Base-by-base conservation (phyloP, 2,797 vertebrate species). In the Pseudocheirus occidentalis region DNA sequence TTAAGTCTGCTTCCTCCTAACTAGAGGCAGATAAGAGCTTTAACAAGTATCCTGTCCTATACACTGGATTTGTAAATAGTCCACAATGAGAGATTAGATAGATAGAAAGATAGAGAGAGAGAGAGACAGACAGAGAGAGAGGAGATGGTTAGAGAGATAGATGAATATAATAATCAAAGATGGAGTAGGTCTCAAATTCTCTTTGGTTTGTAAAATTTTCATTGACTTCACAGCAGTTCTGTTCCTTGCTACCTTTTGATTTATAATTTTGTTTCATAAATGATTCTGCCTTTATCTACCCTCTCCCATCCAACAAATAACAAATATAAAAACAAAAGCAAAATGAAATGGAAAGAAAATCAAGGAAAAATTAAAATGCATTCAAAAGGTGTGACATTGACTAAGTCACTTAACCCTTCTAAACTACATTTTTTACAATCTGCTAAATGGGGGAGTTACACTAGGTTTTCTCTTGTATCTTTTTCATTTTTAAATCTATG, bases 401-500 rank as follows among this genome's bases (percentile, higher is more conserved):
- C 58, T 59, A 59, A 13, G 12, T n/a, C 13, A 66, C 10, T 66
- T 66, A n/a, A 66, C 3, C 13, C 59, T 4, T 66, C 31, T 34
- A 13, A 66, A 66, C 12, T 66, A 66, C 31, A 34, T 66, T 66
- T 59, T 59, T 31, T 31, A 59, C 31, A 29, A 31, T 29, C 21
- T 59, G 28, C 12, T 31, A 31, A 59, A 59, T 31, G 1, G 58
- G 58, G 58, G 29, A 59, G 6, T 59, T 59, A 59, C 2, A 59
- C 29, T n/a, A 66, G 31, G 31, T 66, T 66, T 34, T 14, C 59
- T 34, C 59, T 62, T 34, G 16, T 13, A 1, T 66, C 12, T 95
- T 93, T 9, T 56, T 34, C 29, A 9, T 55, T 92, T 97, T 50
- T 5, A 94, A 34, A 95, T 95, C 93, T 93, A 91, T 62, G 93